Percentiles rank a stretch among this genome's conserved stretches.
phyloP scores from a whole-genome alignment of 2,113 vertebrate genomes.

The Tyrannus savana region DNA sequence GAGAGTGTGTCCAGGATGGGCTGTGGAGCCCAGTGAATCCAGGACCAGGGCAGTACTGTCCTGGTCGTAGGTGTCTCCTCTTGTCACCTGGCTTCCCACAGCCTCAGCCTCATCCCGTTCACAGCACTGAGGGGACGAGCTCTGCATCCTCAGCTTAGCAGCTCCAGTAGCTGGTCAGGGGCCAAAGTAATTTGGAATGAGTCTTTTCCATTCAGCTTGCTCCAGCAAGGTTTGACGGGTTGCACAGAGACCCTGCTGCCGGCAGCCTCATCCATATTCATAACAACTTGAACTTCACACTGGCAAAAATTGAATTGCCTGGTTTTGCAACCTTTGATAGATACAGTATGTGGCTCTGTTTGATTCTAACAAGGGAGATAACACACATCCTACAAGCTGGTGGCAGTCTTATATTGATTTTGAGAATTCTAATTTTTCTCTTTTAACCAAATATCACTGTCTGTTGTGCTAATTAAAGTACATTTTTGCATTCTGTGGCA shows the following conservation, averaged over 20 bases:
- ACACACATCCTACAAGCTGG: background rate
- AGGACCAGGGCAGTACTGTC: background rate
- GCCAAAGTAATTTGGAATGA: background rate
- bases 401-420: slow-evolving; percentile 31
- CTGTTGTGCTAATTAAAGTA: slow-evolving; percentile 24
- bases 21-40: background rate
- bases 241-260: background rate
- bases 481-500: background rate
- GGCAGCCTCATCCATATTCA: slow-evolving; percentile 22
- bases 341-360: background rate
- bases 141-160: background rate
- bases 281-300: background rate
- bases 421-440: background rate
- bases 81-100: background rate
- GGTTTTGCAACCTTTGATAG: background rate
- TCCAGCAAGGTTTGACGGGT: background rate
- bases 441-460: background rate
- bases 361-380: background rate
- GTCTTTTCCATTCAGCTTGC: background rate
- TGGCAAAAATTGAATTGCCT: background rate
- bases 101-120: background rate
- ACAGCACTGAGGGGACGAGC: fast-evolving
- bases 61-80: background rate
- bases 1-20: no score
- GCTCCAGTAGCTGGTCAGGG: background rate